Conservation (phyloP, 2,797 vertebrate genomes). For the Fundulus diaphanus region DNA sequence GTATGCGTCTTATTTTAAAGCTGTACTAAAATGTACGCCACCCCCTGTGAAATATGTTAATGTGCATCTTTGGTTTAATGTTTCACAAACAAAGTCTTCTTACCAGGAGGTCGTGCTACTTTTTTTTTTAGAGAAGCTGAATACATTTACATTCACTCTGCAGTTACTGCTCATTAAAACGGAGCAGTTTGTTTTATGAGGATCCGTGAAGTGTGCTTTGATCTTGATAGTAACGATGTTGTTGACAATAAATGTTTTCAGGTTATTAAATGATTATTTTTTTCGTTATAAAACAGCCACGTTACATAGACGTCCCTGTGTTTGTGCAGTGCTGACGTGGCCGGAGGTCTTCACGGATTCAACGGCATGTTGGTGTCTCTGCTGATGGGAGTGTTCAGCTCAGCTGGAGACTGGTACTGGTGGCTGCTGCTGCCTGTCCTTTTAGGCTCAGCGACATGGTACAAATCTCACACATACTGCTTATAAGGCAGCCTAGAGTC, state of each 20-base stretch:
- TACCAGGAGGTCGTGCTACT: neutral
- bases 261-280: neutral
- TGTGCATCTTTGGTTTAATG: conserved; percentile 4
- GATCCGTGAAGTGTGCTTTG: conserved; percentile 10
- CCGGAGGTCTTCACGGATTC: conserved; percentile 73
- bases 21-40: conserved; percentile 13
- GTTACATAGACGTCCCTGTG: conserved; percentile 1
- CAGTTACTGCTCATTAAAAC: conserved; percentile 21
- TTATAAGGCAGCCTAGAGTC: neutral
- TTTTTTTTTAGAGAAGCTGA: conserved; percentile 8
- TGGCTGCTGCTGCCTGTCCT: conserved; percentile 78
- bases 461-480: conserved; percentile 22
- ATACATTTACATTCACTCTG: neutral
- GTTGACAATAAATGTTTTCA: neutral
- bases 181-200: neutral
- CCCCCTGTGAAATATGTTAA: conserved; percentile 5
- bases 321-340: conserved; percentile 68
- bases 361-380: conserved; percentile 82
- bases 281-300: neutral
- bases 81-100: conserved; percentile 8
- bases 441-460: conserved; percentile 75
- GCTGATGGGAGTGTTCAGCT: conserved; percentile 79
- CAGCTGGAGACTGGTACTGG: conserved; percentile 82
- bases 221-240: conserved; percentile 3
- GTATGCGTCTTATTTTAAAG: neutral